Percentiles rank a stretch among this genome's conserved stretches.
Evolutionary conservation across 2,797 vertebrate species (phyloP).

Genomic region (Alouatta caraya): DNA sequence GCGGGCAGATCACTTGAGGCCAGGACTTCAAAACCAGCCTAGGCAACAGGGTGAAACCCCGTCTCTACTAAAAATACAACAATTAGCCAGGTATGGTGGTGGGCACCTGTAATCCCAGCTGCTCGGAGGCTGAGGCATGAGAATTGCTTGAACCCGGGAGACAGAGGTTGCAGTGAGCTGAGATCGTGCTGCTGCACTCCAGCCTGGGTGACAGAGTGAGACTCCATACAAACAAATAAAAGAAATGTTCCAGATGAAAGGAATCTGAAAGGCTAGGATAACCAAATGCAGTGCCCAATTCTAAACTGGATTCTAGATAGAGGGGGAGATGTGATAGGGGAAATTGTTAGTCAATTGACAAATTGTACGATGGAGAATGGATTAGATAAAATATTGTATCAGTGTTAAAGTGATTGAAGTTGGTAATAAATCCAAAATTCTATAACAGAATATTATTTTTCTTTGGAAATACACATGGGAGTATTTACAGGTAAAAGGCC

Average conservation of each 20-base stretch:
- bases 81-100: background rate
- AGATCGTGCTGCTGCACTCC: background rate
- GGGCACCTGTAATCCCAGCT: background rate
- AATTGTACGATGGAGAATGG: background rate
- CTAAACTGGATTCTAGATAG: background rate
- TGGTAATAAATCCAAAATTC: background rate
- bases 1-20: background rate
- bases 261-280: background rate
- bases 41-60: background rate
- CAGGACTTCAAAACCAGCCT: background rate
- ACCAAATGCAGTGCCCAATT: background rate
- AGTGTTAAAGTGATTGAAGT: background rate
- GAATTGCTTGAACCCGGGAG: background rate
- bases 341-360: background rate
- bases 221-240: background rate
- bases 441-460: background rate
- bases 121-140: background rate
- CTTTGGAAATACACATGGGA: background rate
- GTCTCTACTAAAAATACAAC: background rate
- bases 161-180: background rate
- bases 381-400: background rate
- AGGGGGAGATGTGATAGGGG: background rate
- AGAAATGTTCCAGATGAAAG: background rate
- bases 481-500: background rate
- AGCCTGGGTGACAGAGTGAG: background rate